Conservation (phyloP, 2,113 vertebrate genomes). For the Epinephelus moara region DNA sequence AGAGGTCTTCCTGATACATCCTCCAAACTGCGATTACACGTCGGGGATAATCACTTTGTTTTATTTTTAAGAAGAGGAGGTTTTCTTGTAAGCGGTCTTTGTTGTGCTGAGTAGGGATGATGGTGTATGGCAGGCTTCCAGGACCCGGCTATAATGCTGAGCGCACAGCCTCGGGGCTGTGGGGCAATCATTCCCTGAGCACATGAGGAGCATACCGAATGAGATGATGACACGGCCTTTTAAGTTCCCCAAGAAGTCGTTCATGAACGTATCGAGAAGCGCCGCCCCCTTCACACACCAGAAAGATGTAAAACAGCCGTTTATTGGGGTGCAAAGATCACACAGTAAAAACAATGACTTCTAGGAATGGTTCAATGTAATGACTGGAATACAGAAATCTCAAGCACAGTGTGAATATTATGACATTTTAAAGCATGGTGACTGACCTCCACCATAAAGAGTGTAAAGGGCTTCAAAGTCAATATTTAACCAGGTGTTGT, state of each 20-base stretch:
- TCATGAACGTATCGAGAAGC: slow-evolving; percentile 2
- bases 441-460: slow-evolving; percentile 31
- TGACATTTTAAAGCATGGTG: background rate
- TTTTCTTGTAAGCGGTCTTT: slow-evolving; percentile 45
- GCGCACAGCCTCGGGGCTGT: slow-evolving; percentile 51
- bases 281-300: background rate
- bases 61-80: slow-evolving; percentile 22
- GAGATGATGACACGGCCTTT: slow-evolving; percentile 49
- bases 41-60: slow-evolving; percentile 32
- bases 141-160: slow-evolving; percentile 47
- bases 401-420: background rate
- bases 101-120: slow-evolving; percentile 49
- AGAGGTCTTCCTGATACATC: background rate
- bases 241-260: slow-evolving; percentile 27
- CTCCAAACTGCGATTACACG: slow-evolving; percentile 9
- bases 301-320: slow-evolving; percentile 5
- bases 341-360: background rate
- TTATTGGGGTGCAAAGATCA: background rate
- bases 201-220: slow-evolving; percentile 52
- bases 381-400: background rate
- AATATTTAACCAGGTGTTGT: slow-evolving; percentile 42
- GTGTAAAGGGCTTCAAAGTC: slow-evolving; percentile 11
- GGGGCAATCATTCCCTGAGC: slow-evolving; percentile 56
- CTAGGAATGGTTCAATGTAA: background rate
- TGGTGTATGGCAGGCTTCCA: slow-evolving; percentile 47